These are phyloP conservation scores for Rosalia funebris DNA, from an alignment of 2,888 invertebrate species.

Conservation along the genomic window DNA sequence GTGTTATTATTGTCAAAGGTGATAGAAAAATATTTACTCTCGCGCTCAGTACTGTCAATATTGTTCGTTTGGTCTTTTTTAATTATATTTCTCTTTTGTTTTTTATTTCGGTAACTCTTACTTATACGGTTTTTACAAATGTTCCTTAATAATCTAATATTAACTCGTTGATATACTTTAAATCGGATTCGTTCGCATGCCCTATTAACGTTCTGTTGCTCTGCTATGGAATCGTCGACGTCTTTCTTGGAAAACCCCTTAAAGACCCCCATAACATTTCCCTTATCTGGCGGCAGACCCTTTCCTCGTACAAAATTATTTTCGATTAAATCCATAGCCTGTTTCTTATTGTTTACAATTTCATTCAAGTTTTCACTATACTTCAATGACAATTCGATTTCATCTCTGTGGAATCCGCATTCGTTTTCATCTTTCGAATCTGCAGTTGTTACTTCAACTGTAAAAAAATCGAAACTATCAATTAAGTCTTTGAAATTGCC, in stretches of 20 bases:
- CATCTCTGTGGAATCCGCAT: conserved; percentile 20
- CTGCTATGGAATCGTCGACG: background rate
- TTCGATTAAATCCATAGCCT: background rate
- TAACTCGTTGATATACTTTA: conserved; percentile 26
- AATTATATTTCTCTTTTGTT: background rate
- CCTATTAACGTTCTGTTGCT: conserved; percentile 7
- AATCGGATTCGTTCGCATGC: conserved; percentile 8
- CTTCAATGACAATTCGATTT: background rate
- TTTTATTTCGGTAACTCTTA: background rate
- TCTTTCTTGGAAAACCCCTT: conserved; percentile 25
- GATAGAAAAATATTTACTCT: conserved; percentile 14
- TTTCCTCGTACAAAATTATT: background rate
- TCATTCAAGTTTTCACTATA: background rate
- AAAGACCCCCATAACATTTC: background rate
- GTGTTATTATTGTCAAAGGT: background rate
- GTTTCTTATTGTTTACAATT: background rate
- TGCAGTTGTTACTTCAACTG: background rate
- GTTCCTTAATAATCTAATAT: conserved; percentile 14
- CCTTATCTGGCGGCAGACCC: background rate
- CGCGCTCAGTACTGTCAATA: background rate
- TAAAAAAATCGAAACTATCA: background rate
- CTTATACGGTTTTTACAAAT: background rate
- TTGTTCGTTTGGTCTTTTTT: background rate
- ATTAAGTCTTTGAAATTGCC: background rate
- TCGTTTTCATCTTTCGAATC: background rate